Conservation (phyloP, 2,888 invertebrate genomes). For the Spodoptera picta region DNA sequence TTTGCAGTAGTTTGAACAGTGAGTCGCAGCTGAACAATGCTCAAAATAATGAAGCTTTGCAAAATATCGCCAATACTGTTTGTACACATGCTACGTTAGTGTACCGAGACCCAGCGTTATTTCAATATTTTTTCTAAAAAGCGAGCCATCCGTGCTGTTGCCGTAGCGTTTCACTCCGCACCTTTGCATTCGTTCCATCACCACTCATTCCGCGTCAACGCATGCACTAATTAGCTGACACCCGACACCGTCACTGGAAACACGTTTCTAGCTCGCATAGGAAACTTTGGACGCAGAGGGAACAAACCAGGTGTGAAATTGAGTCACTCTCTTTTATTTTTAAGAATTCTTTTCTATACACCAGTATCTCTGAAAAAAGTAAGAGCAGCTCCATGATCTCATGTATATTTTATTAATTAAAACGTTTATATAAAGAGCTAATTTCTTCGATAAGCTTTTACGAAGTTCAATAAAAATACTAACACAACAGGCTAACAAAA, state of each 20-base stretch:
- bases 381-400: too few relatives aligned
- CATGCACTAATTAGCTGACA: constrained; percentile 85
- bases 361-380: not conserved
- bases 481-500: constrained; percentile 29
- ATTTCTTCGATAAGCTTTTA: constrained; percentile 13
- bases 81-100: constrained; percentile 1
- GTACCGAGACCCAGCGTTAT: constrained; percentile 18
- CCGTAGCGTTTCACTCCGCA: constrained; percentile 69
- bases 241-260: constrained; percentile 70
- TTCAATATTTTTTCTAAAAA: constrained; percentile 28
- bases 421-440: constrained; percentile 5
- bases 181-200: constrained; percentile 74
- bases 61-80: not conserved
- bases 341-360: constrained; percentile 29
- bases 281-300: constrained; percentile 69
- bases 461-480: constrained; percentile 26
- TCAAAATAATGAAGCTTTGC: not conserved
- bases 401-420: constrained; percentile 12
- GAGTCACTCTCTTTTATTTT: constrained; percentile 68
- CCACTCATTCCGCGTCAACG: constrained; percentile 83
- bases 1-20: too few relatives aligned
- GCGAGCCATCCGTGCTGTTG: constrained; percentile 30
- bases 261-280: constrained; percentile 74
- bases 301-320: constrained; percentile 81
- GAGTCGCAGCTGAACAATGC: too few relatives aligned